phyloP scores from a whole-genome alignment of 2,797 vertebrate species.

The Schizopygopsis pylzovi region DNA sequence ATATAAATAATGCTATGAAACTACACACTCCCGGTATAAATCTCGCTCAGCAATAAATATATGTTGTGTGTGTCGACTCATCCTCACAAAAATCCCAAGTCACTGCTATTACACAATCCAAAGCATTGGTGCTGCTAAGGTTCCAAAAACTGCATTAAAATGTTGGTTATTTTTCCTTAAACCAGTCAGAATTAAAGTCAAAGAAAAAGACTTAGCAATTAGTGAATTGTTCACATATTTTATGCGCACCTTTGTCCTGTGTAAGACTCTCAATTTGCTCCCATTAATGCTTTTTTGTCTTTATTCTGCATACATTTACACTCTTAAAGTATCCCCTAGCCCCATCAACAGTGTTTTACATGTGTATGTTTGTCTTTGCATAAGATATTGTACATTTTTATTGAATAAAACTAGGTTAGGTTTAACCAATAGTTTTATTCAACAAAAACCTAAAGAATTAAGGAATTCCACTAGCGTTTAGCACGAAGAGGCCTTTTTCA shows the following conservation, averaged over 20 bases:
- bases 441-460: neutral
- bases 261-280: neutral
- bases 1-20: constrained; percentile 1
- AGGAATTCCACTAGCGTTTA: neutral
- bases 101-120: neutral
- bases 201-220: constrained; percentile 34
- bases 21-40: neutral
- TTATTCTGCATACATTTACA: neutral
- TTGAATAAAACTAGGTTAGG: neutral
- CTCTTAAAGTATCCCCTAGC: neutral
- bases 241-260: neutral
- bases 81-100: neutral
- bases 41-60: neutral
- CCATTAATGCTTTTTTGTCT: neutral
- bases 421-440: neutral
- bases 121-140: neutral
- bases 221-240: neutral
- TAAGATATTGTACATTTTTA: neutral
- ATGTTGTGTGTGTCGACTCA: neutral
- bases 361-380: neutral
- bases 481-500: neutral
- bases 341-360: neutral
- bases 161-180: neutral
- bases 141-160: neutral
- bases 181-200: neutral